Evolutionary conservation across 2,888 invertebrate genomes (phyloP), one percentile per base, ranked within the genome.

Genomic region (Limenitis camilla): DNA sequence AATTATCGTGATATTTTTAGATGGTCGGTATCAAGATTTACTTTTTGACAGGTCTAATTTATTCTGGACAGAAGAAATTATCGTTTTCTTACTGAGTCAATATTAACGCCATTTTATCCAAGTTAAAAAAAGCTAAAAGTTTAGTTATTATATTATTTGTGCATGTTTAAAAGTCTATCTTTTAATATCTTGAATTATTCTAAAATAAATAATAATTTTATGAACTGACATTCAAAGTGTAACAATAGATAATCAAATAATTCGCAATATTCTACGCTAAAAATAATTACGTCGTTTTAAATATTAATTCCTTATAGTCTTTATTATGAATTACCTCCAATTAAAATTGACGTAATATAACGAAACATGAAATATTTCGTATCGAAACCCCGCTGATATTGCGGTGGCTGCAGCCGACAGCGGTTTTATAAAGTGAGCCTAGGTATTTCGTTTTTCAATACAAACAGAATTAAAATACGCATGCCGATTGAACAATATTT

Each of bases 381-480:
- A 61, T 57, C 51, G 55, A 58, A 58, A 55, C 53, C 62, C 58
- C 55, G 59, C 60, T 59, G 55, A 60, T 60, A 61, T 55, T 59
- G 60, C 50, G 59, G 60, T 58, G 52, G 50, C 61, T 63, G 62
- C 55, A 52, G 50, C 53, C 55, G 61, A 61, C 63, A 59, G 52
- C 59, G 56, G 56, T 58, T 62, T 60, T 63, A 61, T 59, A 60
- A 59, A 61, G 57, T 48, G 56, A 52, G 46, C 56, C 54, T 58
- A 58, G 58, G 51, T 51, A 56, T 56, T 58, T 57, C 55, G 52
- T 44, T 58, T 58, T 59, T 55, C 56, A 59, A 53, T 56, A 53
- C 55, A 58, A 51, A 52, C 42, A 50, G 59, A 55, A 55, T 55
- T 57, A 54, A 53, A 52, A 42, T 48, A 51, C 43, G 49, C 32